phyloP scores from a whole-genome alignment of 2,797 vertebrate species.

The Leptoclinus maculatus region DNA sequence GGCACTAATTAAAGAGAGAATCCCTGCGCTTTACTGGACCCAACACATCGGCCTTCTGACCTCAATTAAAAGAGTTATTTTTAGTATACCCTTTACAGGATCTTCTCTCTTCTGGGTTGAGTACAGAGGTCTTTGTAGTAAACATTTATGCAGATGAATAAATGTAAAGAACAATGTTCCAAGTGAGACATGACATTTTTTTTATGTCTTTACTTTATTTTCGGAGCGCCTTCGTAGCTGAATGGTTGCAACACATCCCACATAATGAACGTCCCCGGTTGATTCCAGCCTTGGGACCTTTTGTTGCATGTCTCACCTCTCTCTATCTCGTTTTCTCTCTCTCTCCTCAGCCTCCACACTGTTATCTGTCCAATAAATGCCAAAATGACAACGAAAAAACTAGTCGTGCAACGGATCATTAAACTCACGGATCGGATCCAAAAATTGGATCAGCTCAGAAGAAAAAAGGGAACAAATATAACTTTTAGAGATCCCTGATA shows the following conservation, averaged over 20 bases:
- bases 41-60: constrained; percentile 77
- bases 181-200: constrained; percentile 28
- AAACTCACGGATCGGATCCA: too few relatives aligned
- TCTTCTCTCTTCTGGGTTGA: constrained; percentile 63
- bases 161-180: constrained; percentile 35
- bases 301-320: neutral
- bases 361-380: neutral
- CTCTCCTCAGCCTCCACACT: neutral
- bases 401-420: too few relatives aligned
- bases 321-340: neutral
- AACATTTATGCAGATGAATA: constrained; percentile 59
- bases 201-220: constrained; percentile 5
- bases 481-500: too few relatives aligned
- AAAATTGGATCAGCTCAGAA: too few relatives aligned
- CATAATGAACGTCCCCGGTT: neutral
- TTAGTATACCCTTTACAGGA: constrained; percentile 69
- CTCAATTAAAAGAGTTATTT: constrained; percentile 86
- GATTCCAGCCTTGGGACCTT: neutral
- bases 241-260: neutral
- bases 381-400: neutral
- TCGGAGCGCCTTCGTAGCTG: neutral
- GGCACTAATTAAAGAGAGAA: constrained; percentile 87
- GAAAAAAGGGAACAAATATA: too few relatives aligned
- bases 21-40: constrained; percentile 79
- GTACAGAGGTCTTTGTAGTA: constrained; percentile 48